Evolutionary conservation across 2,797 vertebrate species (phyloP).

Genomic region (Oryzias dopingdopingensis): DNA sequence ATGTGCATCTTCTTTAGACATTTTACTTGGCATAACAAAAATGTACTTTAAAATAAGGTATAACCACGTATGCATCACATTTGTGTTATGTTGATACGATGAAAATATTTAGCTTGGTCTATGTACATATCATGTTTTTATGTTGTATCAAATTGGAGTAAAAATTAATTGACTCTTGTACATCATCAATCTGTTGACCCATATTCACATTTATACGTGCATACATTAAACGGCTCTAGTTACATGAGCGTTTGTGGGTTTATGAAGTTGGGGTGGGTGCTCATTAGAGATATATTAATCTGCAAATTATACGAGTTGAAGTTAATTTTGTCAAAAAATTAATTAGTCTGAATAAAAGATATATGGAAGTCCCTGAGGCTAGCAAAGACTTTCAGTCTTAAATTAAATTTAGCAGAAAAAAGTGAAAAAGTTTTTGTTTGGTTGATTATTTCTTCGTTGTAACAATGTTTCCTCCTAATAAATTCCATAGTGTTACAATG

Average conservation of each 20-base stretch:
- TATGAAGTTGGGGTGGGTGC: constrained; percentile 27
- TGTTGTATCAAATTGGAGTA: constrained; percentile 28
- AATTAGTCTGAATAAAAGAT: constrained; percentile 78
- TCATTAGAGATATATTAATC: constrained; percentile 61
- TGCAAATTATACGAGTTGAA: constrained; percentile 65
- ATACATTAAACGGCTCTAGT: constrained; percentile 23
- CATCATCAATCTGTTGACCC: constrained; percentile 25
- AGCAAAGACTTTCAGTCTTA: constrained; percentile 29
- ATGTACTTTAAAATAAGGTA: too few species aligned
- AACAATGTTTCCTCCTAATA: too few species aligned
- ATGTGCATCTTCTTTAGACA: too few species aligned
- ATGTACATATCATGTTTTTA: constrained; percentile 4
- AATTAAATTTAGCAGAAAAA: constrained; percentile 27
- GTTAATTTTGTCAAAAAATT: constrained; percentile 69
- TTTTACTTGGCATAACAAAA: too few species aligned
- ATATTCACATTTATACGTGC: constrained; percentile 18
- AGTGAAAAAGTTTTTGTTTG: too few species aligned
- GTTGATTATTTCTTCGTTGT: too few species aligned
- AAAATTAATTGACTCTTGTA: constrained; percentile 34
- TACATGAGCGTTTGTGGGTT: constrained; percentile 8
- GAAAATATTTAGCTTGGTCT: too few species aligned
- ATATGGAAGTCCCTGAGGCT: constrained; percentile 57
- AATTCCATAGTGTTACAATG: too few species aligned
- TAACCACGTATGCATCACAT: too few species aligned
- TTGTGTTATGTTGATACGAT: too few species aligned